A percentile compares a stretch with the other conserved stretches of the same genome.
phyloP scores from a whole-genome alignment of 2,113 vertebrate species.

The Atractosteus spatula region DNA sequence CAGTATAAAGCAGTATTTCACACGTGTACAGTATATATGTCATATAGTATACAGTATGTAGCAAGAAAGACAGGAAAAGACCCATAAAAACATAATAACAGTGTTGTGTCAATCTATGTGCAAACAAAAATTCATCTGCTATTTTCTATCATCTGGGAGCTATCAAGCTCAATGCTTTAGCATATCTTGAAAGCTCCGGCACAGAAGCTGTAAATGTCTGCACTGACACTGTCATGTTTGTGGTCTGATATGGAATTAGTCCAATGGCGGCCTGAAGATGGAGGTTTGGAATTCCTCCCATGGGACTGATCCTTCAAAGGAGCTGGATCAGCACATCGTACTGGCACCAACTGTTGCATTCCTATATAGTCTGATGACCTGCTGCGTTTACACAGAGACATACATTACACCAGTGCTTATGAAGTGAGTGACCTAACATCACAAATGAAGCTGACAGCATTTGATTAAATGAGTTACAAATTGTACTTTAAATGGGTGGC shows the following conservation, averaged over 20 bases:
- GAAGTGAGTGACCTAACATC: not conserved
- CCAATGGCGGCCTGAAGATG: not conserved
- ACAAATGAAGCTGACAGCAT: not conserved
- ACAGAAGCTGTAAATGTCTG: not conserved
- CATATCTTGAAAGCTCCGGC: too few species aligned
- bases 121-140: not conserved
- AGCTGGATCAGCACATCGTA: constrained; percentile 60
- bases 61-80: too few species aligned
- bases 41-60: too few species aligned
- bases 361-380: constrained; percentile 50
- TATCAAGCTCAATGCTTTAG: not conserved
- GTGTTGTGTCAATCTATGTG: too few species aligned
- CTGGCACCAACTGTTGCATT: constrained; percentile 57
- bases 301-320: constrained; percentile 44
- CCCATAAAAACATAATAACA: too few species aligned
- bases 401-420: not conserved
- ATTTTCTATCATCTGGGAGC: not conserved
- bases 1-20: not conserved
- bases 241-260: not conserved
- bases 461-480: not conserved
- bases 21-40: not conserved
- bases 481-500: too few species aligned
- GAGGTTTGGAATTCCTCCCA: constrained; percentile 55
- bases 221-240: not conserved
- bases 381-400: constrained; percentile 43